phyloP scores from a whole-genome alignment of 2,113 vertebrate genomes.

The Thunnus maccoyii region DNA sequence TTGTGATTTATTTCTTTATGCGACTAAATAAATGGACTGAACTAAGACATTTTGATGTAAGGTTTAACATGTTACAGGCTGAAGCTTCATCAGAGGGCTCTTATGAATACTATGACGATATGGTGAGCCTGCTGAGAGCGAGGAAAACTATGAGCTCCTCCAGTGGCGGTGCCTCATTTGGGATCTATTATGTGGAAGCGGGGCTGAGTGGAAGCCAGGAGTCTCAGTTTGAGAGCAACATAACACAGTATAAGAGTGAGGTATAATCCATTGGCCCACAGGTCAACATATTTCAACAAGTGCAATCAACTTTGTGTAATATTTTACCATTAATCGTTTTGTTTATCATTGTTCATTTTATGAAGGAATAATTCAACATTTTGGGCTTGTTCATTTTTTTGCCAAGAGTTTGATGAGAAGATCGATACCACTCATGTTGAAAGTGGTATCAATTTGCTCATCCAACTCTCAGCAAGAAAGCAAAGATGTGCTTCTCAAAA shows the following conservation, averaged over 20 bases:
- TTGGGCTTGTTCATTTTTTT: too few species aligned
- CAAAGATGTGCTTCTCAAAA: too few species aligned
- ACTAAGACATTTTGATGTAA: background rate
- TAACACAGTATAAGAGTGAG: constrained; percentile 84
- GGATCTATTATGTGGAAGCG: accelerated
- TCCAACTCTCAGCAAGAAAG: too few species aligned
- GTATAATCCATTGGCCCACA: constrained; percentile 66
- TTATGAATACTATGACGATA: constrained; percentile 84
- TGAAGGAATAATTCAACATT: too few species aligned
- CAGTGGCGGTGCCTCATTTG: constrained; percentile 54
- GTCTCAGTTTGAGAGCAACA: constrained; percentile 76
- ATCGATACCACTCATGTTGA: background rate
- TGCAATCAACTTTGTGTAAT: too few species aligned
- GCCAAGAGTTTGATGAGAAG: too few species aligned
- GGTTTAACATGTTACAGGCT: constrained; percentile 81
- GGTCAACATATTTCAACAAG: too few species aligned
- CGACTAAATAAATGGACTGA: background rate
- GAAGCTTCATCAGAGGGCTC: constrained; percentile 87
- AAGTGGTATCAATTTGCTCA: background rate
- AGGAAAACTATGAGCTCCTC: constrained; percentile 61
- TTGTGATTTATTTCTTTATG: background rate
- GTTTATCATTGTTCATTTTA: too few species aligned
- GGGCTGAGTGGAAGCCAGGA: constrained; percentile 56
- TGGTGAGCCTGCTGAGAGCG: constrained; percentile 81
- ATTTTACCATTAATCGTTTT: too few species aligned